A percentile compares a stretch with the other conserved stretches of the same genome.
These are phyloP conservation scores for Phainopepla nitens DNA, from an alignment of 2,113 vertebrate genomes.

Conservation along the genomic window DNA sequence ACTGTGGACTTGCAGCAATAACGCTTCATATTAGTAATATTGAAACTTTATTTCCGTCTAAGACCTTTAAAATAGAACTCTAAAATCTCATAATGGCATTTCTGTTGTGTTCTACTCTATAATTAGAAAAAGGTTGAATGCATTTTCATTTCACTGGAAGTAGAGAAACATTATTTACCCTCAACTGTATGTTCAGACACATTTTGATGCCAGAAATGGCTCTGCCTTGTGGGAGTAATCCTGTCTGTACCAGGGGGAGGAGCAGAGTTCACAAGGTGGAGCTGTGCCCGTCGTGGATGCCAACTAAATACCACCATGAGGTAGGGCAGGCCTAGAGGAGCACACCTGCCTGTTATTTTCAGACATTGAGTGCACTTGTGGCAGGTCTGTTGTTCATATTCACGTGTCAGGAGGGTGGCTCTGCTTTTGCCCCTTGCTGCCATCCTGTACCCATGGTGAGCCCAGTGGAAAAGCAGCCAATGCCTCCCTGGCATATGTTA, in stretches of 20 bases:
- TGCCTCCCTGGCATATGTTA: neutral
- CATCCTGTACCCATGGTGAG: neutral
- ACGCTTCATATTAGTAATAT: neutral
- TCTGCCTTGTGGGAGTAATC: neutral
- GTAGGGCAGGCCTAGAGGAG: neutral
- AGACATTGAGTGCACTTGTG: neutral
- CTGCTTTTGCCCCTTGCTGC: neutral
- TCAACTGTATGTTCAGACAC: neutral
- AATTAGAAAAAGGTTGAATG: neutral
- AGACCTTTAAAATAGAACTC: neutral
- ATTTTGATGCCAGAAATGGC: neutral
- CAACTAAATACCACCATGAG: neutral
- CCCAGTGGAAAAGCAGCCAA: neutral
- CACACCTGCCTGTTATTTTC: neutral
- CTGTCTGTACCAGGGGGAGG: neutral
- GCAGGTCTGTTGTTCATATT: neutral
- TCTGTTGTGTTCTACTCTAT: neutral
- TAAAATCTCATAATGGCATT: neutral
- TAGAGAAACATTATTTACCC: neutral
- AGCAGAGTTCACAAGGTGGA: neutral
- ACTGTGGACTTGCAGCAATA: neutral
- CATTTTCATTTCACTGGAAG: neutral
- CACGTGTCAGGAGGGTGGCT: accelerated
- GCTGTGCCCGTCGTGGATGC: neutral
- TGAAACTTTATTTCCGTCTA: neutral